Conservation (phyloP, 2,888 invertebrate genomes). For the Thymelicus lineola region DNA sequence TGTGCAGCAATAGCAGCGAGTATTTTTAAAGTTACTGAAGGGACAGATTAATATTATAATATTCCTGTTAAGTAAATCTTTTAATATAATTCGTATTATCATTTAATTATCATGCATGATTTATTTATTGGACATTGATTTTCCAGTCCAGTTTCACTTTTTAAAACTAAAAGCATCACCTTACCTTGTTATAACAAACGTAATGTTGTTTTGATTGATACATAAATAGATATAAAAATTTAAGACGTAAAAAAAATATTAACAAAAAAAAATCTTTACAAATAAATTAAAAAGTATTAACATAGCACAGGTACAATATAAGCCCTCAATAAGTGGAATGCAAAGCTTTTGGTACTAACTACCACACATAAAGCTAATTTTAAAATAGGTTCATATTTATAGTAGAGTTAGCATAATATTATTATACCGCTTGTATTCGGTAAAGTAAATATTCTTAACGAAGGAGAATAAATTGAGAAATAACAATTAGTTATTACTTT, state of each 20-base stretch:
- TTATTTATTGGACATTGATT: background rate
- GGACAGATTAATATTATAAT: too few species aligned
- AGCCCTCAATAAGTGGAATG: background rate
- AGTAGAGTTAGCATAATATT: background rate
- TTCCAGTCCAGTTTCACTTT: background rate
- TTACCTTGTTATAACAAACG: background rate
- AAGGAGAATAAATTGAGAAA: too few species aligned
- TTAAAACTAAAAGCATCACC: constrained; percentile 1
- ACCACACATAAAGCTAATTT: background rate
- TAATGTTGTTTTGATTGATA: background rate
- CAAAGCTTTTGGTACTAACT: background rate
- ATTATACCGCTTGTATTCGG: background rate
- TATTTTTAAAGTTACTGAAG: too few species aligned
- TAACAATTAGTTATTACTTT: too few species aligned
- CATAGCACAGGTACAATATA: constrained; percentile 1
- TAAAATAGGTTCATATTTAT: background rate
- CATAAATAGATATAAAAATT: background rate
- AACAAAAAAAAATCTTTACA: background rate
- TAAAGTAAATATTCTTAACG: background rate
- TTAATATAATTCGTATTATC: too few species aligned
- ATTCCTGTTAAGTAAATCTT: too few species aligned
- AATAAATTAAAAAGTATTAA: constrained; percentile 6
- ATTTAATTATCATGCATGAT: too few species aligned
- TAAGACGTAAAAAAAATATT: background rate
- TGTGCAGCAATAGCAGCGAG: too few species aligned